These are phyloP conservation scores for Conistra vaccinii DNA, from an alignment of 2,888 invertebrate genomes.

Conservation along the genomic window DNA sequence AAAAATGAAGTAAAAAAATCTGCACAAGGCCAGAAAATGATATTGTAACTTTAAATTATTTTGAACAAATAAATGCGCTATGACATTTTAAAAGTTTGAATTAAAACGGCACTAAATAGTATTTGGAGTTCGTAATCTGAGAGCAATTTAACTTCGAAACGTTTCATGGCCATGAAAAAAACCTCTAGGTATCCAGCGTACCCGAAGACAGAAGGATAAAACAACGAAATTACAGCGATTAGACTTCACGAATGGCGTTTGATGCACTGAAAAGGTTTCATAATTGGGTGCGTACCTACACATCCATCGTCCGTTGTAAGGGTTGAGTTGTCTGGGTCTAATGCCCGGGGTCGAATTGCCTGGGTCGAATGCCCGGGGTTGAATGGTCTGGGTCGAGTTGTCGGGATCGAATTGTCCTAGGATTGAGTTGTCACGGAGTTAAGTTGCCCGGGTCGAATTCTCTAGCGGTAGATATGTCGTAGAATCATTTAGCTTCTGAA, in stretches of 20 bases:
- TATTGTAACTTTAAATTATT: constrained; percentile 28
- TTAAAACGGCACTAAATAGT: not conserved
- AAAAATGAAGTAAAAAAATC: no score
- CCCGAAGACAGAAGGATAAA: not conserved
- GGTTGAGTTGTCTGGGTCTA: no score
- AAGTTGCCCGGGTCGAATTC: no score
- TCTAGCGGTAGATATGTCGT: no score
- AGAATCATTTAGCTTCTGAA: no score
- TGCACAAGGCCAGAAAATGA: constrained; percentile 47
- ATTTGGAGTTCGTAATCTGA: not conserved
- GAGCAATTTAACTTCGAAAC: not conserved
- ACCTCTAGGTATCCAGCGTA: not conserved
- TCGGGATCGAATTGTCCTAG: no score
- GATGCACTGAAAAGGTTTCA: constrained; percentile 76
- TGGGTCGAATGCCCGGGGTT: no score
- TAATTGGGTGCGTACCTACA: constrained; percentile 64
- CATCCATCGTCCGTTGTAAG: constrained; percentile 56
- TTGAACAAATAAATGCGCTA: not conserved
- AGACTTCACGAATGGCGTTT: constrained; percentile 50
- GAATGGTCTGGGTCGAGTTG: no score
- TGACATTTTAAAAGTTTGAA: not conserved
- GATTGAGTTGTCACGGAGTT: no score
- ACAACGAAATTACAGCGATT: constrained; percentile 34
- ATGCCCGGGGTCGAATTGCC: no score
- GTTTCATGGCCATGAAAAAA: not conserved